These are phyloP conservation scores for Lagocephalus sceleratus DNA, from an alignment of 2,797 vertebrate species.

Conservation along the genomic window DNA sequence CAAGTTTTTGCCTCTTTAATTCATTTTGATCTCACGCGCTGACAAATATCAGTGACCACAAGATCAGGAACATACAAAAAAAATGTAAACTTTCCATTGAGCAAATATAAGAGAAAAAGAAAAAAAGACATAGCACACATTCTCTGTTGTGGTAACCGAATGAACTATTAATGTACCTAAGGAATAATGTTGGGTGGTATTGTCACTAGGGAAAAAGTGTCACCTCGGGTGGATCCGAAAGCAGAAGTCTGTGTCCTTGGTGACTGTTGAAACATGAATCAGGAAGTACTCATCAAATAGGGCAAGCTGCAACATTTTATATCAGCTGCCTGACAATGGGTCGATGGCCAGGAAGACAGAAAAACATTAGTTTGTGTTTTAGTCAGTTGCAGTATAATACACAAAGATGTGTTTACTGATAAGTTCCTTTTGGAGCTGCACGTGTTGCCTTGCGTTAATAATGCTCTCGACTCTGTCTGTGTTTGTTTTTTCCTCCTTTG, in stretches of 20 bases:
- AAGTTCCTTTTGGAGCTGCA: background rate
- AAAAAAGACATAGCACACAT: background rate
- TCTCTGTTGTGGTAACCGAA: background rate
- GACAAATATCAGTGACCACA: constrained; percentile 5
- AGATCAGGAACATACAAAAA: constrained; percentile 6
- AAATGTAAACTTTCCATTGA: background rate
- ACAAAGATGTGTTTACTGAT: no score
- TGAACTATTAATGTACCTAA: background rate
- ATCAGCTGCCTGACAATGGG: constrained; percentile 1
- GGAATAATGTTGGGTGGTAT: background rate
- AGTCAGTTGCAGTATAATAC: no score
- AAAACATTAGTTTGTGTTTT: constrained; percentile 1
- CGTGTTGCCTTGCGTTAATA: background rate
- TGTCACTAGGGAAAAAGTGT: constrained; percentile 35
- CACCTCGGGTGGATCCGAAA: constrained; percentile 52
- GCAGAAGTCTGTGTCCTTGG: constrained; percentile 63
- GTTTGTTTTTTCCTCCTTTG: constrained; percentile 3
- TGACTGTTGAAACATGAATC: constrained; percentile 55
- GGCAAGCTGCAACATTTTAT: constrained; percentile 28
- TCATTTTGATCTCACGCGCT: no score
- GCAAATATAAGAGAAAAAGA: background rate
- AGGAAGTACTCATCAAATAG: constrained; percentile 57
- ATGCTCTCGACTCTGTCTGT: background rate
- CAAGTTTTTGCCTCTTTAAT: no score
- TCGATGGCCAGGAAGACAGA: no score